Evolutionary conservation across 2,797 vertebrate genomes (phyloP).

Genomic region (Mormyrus proboscirostris): DNA sequence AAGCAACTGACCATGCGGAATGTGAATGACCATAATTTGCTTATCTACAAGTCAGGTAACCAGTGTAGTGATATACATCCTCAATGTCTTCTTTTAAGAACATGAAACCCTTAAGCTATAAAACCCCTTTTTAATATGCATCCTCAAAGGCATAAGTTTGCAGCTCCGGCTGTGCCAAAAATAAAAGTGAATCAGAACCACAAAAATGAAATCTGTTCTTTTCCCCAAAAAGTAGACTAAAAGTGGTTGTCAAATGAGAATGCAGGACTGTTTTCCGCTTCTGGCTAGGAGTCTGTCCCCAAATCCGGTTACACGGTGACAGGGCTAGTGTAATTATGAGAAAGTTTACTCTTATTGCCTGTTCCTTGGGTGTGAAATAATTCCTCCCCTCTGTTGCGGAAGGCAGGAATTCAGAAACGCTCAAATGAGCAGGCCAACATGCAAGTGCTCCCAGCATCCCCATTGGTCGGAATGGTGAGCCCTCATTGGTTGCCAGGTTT

Average conservation of each 20-base stretch:
- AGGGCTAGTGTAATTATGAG: slow-evolving; percentile 34
- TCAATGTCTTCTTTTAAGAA: background rate
- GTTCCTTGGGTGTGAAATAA: slow-evolving; percentile 36
- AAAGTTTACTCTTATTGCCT: slow-evolving; percentile 37
- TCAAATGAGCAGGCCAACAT: slow-evolving; percentile 25
- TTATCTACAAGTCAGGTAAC: background rate
- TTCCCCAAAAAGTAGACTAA: slow-evolving; percentile 28
- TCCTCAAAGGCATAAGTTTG: background rate
- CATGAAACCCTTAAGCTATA: background rate
- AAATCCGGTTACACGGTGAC: slow-evolving; percentile 27
- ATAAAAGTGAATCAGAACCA: background rate
- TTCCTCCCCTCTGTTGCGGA: slow-evolving; percentile 17
- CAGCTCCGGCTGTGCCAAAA: background rate
- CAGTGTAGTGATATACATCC: background rate
- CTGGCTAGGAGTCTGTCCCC: slow-evolving; percentile 28
- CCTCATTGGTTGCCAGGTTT: background rate
- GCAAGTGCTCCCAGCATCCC: slow-evolving; percentile 6
- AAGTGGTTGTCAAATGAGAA: slow-evolving; percentile 34
- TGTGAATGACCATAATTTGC: background rate
- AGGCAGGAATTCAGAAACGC: slow-evolving; percentile 33
- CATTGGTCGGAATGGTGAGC: slow-evolving; percentile 17
- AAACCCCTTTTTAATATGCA: background rate
- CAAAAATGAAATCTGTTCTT: slow-evolving; percentile 29
- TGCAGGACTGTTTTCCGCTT: slow-evolving; percentile 14
- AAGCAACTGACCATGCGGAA: background rate